Evolutionary conservation across 2,888 invertebrate species (phyloP).

Genomic region (Drosophila suboccidentalis): DNA sequence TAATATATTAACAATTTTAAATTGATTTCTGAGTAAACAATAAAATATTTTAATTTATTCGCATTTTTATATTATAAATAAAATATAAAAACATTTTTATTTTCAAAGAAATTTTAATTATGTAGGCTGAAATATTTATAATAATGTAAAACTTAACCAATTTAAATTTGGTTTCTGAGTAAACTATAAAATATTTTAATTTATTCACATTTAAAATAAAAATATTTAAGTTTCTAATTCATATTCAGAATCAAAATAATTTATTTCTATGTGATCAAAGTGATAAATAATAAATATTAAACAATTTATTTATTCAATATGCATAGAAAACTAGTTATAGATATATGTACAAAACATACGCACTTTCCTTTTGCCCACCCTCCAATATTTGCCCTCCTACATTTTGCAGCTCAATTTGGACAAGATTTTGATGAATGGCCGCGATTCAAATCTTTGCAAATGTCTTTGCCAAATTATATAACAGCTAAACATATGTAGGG

Average conservation of each 20-base stretch:
- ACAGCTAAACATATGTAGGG: conserved; percentile 48
- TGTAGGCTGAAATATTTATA: not conserved
- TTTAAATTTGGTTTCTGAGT: not conserved
- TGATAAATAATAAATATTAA: not conserved
- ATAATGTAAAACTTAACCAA: not conserved
- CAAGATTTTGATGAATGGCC: conserved; percentile 69
- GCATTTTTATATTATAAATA: no score
- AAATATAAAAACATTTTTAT: no score
- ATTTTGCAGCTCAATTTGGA: conserved; percentile 47
- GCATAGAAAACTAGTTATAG: not conserved
- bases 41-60: no score
- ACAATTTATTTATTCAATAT: not conserved
- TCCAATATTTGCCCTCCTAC: conserved; percentile 1
- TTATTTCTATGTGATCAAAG: not conserved
- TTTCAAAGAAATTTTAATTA: no score
- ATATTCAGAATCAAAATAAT: no score
- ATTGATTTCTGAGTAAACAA: no score
- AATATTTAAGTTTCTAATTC: no score
- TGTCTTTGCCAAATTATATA: conserved; percentile 54
- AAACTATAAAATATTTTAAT: not conserved
- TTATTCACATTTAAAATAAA: no score
- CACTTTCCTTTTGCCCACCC: not conserved
- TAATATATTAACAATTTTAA: no score
- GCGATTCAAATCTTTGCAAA: conserved; percentile 48
- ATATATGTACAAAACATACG: not conserved